Percentiles rank a stretch among this genome's conserved stretches.
These are phyloP conservation scores for Calephelis nemesis DNA, from an alignment of 1,140 invertebrate species.

Conservation along the genomic window DNA sequence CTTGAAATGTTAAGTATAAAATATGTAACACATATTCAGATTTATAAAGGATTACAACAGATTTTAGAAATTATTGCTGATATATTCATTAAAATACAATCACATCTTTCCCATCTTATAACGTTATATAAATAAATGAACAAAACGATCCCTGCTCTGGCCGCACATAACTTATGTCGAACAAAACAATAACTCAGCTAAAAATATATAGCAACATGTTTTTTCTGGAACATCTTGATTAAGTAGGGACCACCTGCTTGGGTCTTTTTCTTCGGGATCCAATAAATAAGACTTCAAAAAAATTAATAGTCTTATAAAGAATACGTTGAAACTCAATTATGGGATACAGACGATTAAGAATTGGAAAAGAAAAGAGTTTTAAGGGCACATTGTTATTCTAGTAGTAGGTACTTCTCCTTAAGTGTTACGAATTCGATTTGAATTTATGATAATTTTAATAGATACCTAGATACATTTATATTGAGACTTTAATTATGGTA, in stretches of 20 bases:
- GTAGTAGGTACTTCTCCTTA: no score
- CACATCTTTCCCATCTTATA: conserved; percentile 64
- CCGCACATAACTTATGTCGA: conserved; percentile 57
- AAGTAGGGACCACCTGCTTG: conserved; percentile 75
- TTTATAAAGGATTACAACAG: conserved; percentile 10
- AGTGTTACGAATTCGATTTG: no score
- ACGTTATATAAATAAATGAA: conserved; percentile 67
- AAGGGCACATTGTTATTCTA: not conserved
- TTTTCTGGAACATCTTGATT: conserved; percentile 78
- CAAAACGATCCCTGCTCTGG: conserved; percentile 48
- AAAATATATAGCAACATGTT: conserved; percentile 68
- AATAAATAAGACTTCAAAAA: conserved; percentile 68
- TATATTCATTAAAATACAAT: conserved; percentile 72
- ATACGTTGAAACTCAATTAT: conserved; percentile 63
- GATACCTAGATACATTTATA: no score
- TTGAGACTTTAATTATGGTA: no score
- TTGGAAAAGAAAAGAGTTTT: conserved; percentile 17
- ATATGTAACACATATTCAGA: conserved; percentile 1
- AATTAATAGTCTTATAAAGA: conserved; percentile 69
- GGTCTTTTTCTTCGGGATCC: conserved; percentile 53
- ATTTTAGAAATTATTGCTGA: conserved; percentile 48
- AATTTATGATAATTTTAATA: no score
- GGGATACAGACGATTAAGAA: conserved; percentile 47
- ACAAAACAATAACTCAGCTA: conserved; percentile 70
- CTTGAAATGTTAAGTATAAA: not conserved